phyloP scores from a whole-genome alignment of 2,797 vertebrate genomes.

The Tenualosa thibaudeaui region DNA sequence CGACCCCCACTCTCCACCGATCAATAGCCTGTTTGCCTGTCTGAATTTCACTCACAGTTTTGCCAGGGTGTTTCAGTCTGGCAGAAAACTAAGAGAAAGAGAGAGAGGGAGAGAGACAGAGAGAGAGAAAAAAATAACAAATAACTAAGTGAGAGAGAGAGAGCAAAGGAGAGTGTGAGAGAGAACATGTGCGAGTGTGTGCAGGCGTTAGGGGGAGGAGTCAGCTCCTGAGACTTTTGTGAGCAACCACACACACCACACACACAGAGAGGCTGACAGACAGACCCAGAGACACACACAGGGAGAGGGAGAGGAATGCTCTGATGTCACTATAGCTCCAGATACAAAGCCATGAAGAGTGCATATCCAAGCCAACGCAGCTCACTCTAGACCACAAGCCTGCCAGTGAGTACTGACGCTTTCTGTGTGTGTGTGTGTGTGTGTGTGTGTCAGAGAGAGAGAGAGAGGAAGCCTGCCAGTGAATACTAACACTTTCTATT shows the following conservation, averaged over 20 bases:
- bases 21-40: conserved; percentile 16
- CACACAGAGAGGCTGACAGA: conserved; percentile 17
- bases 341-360: conserved; percentile 64
- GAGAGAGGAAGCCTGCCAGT: not conserved
- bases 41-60: not conserved
- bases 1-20: not conserved
- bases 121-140: conserved; percentile 12
- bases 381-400: conserved; percentile 43
- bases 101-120: conserved; percentile 7
- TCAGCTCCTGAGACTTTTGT: conserved; percentile 11
- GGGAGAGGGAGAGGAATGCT: conserved; percentile 39
- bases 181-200: conserved; percentile 28
- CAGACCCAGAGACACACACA: not conserved
- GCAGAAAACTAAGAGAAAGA: not conserved
- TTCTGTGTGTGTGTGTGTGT: not conserved
- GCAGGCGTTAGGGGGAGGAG: conserved; percentile 27
- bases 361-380: conserved; percentile 57
- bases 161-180: conserved; percentile 29
- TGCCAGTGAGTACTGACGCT: not conserved
- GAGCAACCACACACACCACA: conserved; percentile 36
- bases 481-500: not conserved
- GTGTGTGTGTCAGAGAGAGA: not conserved
- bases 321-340: conserved; percentile 67
- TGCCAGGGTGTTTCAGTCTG: conserved; percentile 26
- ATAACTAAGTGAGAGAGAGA: conserved; percentile 5